These are phyloP conservation scores for Eumeta japonica DNA, from an alignment of 1,140 invertebrate species.

Conservation along the genomic window DNA sequence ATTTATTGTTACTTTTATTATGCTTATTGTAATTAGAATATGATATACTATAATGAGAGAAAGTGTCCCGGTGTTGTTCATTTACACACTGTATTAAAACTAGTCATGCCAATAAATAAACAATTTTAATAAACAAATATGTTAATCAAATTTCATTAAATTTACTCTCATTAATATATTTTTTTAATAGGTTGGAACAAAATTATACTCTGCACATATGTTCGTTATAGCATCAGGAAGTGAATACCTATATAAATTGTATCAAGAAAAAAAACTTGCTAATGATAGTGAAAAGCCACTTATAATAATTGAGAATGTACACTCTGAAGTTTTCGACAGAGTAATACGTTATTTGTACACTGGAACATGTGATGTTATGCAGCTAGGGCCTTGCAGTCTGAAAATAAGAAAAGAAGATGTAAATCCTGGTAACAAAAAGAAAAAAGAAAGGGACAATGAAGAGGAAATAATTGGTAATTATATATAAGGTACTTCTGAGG, in stretches of 20 bases:
- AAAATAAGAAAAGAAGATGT: constrained; percentile 45
- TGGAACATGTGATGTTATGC: constrained; percentile 63
- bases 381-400: constrained; percentile 49
- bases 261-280: constrained; percentile 21
- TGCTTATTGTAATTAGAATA: too few species aligned
- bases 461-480: constrained; percentile 29
- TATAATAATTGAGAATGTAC: constrained; percentile 52
- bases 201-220: constrained; percentile 63
- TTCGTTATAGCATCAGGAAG: constrained; percentile 69
- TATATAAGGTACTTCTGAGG: too few species aligned
- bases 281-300: constrained; percentile 24
- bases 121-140: neutral
- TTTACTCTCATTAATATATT: constrained; percentile 5
- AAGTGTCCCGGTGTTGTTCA: too few species aligned
- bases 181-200: constrained; percentile 49
- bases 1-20: too few species aligned
- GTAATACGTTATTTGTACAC: constrained; percentile 68
- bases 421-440: constrained; percentile 6
- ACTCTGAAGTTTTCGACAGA: constrained; percentile 65
- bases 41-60: too few species aligned
- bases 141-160: neutral
- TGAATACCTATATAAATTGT: constrained; percentile 44
- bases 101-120: neutral
- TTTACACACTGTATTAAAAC: neutral
- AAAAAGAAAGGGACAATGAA: constrained; percentile 20